A percentile compares a stretch with the other conserved stretches of the same genome.
Evolutionary conservation across 1,140 invertebrate genomes (phyloP).

Genomic region (Callitettix versicolor): DNA sequence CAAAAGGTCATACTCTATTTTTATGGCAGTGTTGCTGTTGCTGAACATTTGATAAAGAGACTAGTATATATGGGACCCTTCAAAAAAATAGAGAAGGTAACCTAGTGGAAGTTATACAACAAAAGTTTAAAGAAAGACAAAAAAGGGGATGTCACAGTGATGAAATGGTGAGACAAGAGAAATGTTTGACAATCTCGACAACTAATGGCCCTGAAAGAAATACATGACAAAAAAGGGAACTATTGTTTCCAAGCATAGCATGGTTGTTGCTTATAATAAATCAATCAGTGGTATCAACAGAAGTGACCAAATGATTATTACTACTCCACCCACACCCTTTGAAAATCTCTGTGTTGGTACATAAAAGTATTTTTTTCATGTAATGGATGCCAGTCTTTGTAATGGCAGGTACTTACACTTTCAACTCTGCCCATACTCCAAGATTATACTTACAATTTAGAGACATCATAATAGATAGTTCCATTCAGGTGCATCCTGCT

Average conservation of each 20-base stretch:
- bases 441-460: conserved; percentile 14
- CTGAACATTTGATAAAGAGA: conserved; percentile 21
- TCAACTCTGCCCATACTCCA: not conserved
- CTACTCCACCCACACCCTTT: conserved; percentile 8
- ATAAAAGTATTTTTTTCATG: conserved; percentile 16
- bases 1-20: conserved; percentile 28
- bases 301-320: conserved; percentile 16
- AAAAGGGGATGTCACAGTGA: conserved; percentile 19
- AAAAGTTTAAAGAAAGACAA: conserved; percentile 21
- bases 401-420: conserved; percentile 8
- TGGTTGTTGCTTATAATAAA: conserved; percentile 18
- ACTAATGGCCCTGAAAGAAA: conserved; percentile 24
- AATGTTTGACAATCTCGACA: conserved; percentile 24
- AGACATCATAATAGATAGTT: conserved; percentile 7
- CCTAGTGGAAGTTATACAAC: conserved; percentile 15
- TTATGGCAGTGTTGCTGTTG: conserved; percentile 21
- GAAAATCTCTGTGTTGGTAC: conserved; percentile 15
- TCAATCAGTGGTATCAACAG: conserved; percentile 13
- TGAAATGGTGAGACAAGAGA: conserved; percentile 27
- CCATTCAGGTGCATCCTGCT: not conserved
- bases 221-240: conserved; percentile 17
- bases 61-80: conserved; percentile 23
- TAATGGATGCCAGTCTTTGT: conserved; percentile 9
- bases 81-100: conserved; percentile 22
- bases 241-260: conserved; percentile 9